Conservation (phyloP, 2,113 vertebrate species). For the Spea multiplicata region DNA sequence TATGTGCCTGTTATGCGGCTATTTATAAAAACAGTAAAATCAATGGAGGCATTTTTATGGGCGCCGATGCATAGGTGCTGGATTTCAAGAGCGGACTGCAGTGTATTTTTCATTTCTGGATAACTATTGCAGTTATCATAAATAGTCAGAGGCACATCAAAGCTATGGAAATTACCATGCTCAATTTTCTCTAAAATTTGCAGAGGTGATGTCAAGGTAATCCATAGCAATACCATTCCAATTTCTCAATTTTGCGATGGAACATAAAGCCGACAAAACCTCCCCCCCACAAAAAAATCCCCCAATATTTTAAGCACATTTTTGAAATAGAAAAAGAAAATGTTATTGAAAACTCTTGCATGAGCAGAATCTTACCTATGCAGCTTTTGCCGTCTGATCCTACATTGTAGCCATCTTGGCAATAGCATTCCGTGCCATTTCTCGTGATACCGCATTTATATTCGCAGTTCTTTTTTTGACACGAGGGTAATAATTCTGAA, state of each 20-base stretch:
- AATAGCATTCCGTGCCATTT: conserved; percentile 87
- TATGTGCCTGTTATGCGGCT: conserved; percentile 26
- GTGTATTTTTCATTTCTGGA: conserved; percentile 18
- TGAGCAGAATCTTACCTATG: conserved; percentile 69
- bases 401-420: conserved; percentile 82
- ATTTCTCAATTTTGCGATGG: background rate
- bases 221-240: background rate
- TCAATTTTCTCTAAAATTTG: conserved; percentile 19
- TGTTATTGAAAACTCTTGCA: background rate
- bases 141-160: conserved; percentile 20
- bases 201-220: conserved; percentile 21
- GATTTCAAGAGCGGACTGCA: conserved; percentile 20
- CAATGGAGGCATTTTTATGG: conserved; percentile 33
- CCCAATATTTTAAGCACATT: background rate
- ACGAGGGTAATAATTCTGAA: conserved; percentile 84
- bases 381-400: conserved; percentile 81
- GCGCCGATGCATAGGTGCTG: conserved; percentile 14
- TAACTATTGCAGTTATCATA: conserved; percentile 42
- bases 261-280: background rate
- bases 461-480: conserved; percentile 84
- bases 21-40: conserved; percentile 37
- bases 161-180: conserved; percentile 24
- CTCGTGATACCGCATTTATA: conserved; percentile 85
- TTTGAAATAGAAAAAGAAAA: background rate
- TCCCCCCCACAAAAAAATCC: background rate